Conservation (phyloP, 2,888 invertebrate species). For the Acanthosepion pharaonis region DNA sequence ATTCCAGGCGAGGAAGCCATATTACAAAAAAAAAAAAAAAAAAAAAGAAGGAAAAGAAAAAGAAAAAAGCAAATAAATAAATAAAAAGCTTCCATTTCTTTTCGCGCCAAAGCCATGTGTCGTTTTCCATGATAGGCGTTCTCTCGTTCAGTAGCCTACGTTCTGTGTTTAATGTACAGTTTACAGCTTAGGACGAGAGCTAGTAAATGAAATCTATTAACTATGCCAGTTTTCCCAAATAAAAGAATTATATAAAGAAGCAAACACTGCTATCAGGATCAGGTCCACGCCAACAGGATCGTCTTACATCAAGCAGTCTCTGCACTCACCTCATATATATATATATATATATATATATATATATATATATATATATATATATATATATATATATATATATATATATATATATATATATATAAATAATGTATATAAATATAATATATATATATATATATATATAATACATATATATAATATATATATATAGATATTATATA, state of each 20-base stretch:
- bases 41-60: background rate
- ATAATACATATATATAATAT: background rate
- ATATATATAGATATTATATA: constrained; percentile 33
- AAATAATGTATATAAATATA: too few species aligned
- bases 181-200: background rate
- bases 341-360: constrained; percentile 41
- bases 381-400: background rate
- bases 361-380: background rate
- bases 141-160: background rate
- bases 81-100: background rate
- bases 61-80: background rate
- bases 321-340: background rate
- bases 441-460: background rate
- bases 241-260: background rate
- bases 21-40: background rate
- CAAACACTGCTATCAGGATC: background rate
- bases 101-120: background rate
- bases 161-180: background rate
- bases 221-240: background rate
- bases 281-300: background rate
- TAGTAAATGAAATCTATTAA: background rate
- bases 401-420: too few species aligned
- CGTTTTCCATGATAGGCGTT: background rate
- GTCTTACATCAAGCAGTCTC: background rate
- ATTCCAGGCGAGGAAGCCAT: background rate